Base-by-base conservation (phyloP, 2,113 vertebrate species). In the Sorex araneus region DNA sequence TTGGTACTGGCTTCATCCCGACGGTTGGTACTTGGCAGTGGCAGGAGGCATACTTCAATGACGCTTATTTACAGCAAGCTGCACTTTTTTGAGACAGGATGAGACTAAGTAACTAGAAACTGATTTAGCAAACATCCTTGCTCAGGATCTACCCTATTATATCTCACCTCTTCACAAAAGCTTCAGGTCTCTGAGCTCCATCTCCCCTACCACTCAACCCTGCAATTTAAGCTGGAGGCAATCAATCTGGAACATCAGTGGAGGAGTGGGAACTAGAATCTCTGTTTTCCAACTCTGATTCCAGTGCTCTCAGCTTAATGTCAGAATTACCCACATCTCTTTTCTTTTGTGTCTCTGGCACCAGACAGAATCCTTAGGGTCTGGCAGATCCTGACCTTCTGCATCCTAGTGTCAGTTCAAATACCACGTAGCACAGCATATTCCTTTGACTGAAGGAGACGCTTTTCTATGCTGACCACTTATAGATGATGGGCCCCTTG, bases 41-140 rank as follows among this genome's bases (percentile, higher is more conserved):
- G 34, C 11, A 45, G 36, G 63, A 83, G 21, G 36, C 43, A 10
- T 27, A 1, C 9, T 2, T 66, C 76, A 66, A 80, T 64, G 19
- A 34, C 23, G 16, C 70, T 70, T 70, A 69, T 11, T 47, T 90
- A 75, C 73, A 30, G 43, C 40, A 47, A 6, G 9, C n/a, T 78
- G 67, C 18, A 63, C 43, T 69, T 87, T 86, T 40, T 71, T 30
- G 79, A 95, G 63, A 32, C 5, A 81, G 25, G 85, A 80, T 74
- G 81, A 64, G 89, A 64, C 28, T 92, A 47, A 69, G n/a, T 84
- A 27, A 10, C 70, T 92, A 85, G 69, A 75, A 86, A 94, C 36
- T 28, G 16, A 95, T 94, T 79, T 69, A 94, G 69, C 23, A 60
- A 71, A 34, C 47, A 54, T 3, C 87, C 21, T 94, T 83, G 34